Evolutionary conservation across 2,888 invertebrate genomes (phyloP), one percentile per base, ranked within the genome.

Genomic region (Autographa gamma): DNA sequence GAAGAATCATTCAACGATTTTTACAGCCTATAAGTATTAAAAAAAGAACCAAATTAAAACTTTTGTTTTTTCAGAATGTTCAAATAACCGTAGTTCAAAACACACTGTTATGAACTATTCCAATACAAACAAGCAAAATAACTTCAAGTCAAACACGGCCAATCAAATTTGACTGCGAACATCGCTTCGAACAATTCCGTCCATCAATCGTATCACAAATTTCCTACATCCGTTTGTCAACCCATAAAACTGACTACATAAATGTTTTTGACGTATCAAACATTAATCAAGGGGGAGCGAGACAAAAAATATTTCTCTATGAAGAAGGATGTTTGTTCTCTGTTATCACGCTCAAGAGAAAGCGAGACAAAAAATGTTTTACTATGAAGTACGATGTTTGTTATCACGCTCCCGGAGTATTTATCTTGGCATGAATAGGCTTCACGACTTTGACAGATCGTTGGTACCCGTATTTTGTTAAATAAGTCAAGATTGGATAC

Each of bases 361-460:
- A 82, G 76, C 41, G 77, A 73, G 80, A 85, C 78, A 83, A 84
- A 82, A 81, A 86, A 83, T 72, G 52, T 69, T 76, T 76, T 69
- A 73, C 80, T 80, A 80, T 80, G 77, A 60, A 69, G 78, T 65
- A 81, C 81, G 77, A 82, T 88, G 86, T 87, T 88, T 86, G 85
- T 82, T 74, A 91, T 92, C 92, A 89, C 89, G 86, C 85, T 85
- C 81, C 73, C 66, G 70, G 85, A 88, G 90, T 91, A 92, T 93
- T 92, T 92, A 91, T 92, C 90, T 90, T 89, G 82, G 84, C 85
- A 85, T 90, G 91, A 92, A 92, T 90, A 87, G 90, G 85, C 87
- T 73, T 80, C 52, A 59, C 75, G 91, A 91, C 91, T 89, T 90
- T 93, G 93, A 93, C 93, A 91, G 91, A 93, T 93, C 87, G 89